Evolutionary conservation across 2,797 vertebrate species (phyloP), one percentile per base, ranked within the genome.

Genomic region (Epinephelus malabaricus): DNA sequence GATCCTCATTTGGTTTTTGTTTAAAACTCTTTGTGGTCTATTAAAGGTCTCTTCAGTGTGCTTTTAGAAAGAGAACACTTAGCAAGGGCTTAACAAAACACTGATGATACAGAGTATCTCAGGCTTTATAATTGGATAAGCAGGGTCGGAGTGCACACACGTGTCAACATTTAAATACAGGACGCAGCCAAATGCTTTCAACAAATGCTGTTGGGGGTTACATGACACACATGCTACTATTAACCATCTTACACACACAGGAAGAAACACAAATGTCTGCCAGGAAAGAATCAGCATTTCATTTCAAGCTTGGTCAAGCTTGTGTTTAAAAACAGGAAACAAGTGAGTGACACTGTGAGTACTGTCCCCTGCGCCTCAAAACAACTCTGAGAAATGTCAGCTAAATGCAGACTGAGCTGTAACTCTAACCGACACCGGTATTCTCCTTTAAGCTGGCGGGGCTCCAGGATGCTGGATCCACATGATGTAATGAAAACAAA

Each of bases 351-450:
- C 2, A 38, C 30, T 50, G 46, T 27, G 46, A 21, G 25, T 6
- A 2, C 17, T 17, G 38, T 43, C 49, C 40, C 8, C 30, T 19
- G 4, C 9, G 3, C 61, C 63, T 70, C 30, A 45, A 21, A 69
- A 45, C 1, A 2, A 58, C 73, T 40, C 14, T 30, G 47, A 54
- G 49, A 73, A 69, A 65, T 50, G 73, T 68, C 58, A 55, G 77
- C 86, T 88, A 83, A 87, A 86, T 56, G 75, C 70, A 86, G 77
- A 55, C 17, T 5, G 49, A 78, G 63, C 66, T 77, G 84, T 65
- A 82, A 84, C 82, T 65, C 66, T 69, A 82, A 70, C 73, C 67
- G 0, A 64, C 78, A 21, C 49, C 0, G 2, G 61, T 51, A 46
- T 69, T 78, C 73, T 83, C 46, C 62, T 79, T 45, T 59, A 21